Percentiles rank a stretch among this genome's conserved stretches.
phyloP scores from a whole-genome alignment of 2,888 invertebrate species.

The Muschampia plurimacula region DNA sequence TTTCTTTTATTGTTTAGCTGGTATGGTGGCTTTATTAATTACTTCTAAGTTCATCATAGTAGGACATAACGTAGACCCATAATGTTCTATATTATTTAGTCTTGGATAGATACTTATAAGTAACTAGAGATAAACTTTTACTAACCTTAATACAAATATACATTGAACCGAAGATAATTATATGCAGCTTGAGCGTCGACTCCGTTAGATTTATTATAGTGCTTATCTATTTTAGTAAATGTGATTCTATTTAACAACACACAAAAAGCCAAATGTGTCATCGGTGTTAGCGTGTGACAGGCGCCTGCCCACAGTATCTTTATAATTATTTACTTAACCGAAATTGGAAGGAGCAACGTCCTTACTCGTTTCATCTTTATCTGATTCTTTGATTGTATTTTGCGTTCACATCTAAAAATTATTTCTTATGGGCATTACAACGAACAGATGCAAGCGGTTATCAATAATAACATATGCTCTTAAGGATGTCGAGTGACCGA shows the following conservation, averaged over 20 bases:
- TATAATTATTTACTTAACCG: conserved; percentile 67
- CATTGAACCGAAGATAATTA: conserved; percentile 16
- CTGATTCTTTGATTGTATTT: conserved; percentile 9
- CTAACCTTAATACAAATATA: conserved; percentile 5
- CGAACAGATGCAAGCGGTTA: conserved; percentile 37
- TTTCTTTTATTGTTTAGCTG: too few relatives aligned
- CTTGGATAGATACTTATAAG: neutral
- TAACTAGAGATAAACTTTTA: conserved; percentile 4
- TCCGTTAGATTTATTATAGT: conserved; percentile 23
- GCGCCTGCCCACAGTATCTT: conserved; percentile 41
- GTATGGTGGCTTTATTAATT: too few relatives aligned
- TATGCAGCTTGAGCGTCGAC: conserved; percentile 8
- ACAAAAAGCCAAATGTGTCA: conserved; percentile 44
- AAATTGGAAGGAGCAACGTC: conserved; percentile 69
- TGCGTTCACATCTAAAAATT: conserved; percentile 17
- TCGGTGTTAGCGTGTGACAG: conserved; percentile 51
- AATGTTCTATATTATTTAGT: conserved; percentile 3
- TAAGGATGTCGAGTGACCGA: conserved; percentile 58
- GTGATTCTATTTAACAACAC: conserved; percentile 7
- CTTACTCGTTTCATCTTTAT: conserved; percentile 44
- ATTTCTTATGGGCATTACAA: conserved; percentile 17
- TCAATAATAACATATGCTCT: conserved; percentile 3
- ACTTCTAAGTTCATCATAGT: too few relatives aligned
- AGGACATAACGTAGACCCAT: too few relatives aligned
- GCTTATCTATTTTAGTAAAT: conserved; percentile 39